Base-by-base conservation (phyloP, 2,113 vertebrate genomes). In the Pteruthius melanotis region DNA sequence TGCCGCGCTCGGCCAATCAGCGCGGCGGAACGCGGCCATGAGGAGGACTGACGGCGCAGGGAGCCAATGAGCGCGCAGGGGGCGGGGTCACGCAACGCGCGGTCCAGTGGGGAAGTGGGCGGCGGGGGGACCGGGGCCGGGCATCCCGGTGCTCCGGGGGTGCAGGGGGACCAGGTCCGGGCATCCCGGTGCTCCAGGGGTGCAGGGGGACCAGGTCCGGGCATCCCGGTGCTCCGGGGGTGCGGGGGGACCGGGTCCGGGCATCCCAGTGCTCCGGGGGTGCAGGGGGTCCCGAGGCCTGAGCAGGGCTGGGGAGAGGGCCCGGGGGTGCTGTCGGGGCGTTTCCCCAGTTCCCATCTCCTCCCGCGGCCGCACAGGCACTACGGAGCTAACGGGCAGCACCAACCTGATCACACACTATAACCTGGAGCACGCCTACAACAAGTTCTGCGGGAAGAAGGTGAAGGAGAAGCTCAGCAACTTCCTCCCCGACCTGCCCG, bases 401-500 rank as follows among this genome's bases (percentile, higher is more conserved):
- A 99, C 99, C 31, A 99, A 99, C 97, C 98, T 99, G 79, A 99
- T 99, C 94, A 99, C 99, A 22, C 99, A 99, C 96, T 99, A 99
- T 97, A 99, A 98, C 94, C 96, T 99, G 97, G 99, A 99, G 69
- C 99, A 99, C 37, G 98, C 99, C 37, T 99, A 99, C 97, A 99
- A 99, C 95, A 99, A 99, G 63, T 99, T 99, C 97, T 99, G 99
- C 66, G 99, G 99, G 24, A 99, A 99, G 97, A 99, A 99, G 83
- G 99, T 99, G 96, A 99, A 99, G 93, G 99, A 99, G 96, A 99
- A 99, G 88, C 98, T 99, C 85, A 99, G 99, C 96, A 99, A 99
- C 97, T 99, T 99, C 92, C 97, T 99, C 37, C 99, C 99, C 6
- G 99, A 99, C 96, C 97, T 99, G 95, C 99, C 99, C 60, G 99